A percentile compares a stretch with the other conserved stretches of the same genome.
Evolutionary conservation across 2,113 vertebrate genomes (phyloP).

Genomic region (Xiphophorus couchianus): DNA sequence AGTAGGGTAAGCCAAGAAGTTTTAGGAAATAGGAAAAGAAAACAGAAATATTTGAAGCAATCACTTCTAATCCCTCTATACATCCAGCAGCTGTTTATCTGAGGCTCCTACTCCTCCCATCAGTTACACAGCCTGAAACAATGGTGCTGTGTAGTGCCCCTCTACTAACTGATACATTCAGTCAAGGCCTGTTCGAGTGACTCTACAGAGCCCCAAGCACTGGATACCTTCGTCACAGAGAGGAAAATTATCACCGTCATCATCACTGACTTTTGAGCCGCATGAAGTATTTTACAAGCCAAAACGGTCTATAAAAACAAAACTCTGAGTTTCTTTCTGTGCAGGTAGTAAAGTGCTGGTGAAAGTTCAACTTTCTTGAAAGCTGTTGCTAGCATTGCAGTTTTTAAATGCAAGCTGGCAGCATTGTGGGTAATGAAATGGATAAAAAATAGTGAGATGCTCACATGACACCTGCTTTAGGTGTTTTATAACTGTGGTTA

Average conservation of each 20-base stretch:
- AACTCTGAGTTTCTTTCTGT: neutral
- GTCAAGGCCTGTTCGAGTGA: conserved; percentile 14
- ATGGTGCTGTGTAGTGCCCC: conserved; percentile 59
- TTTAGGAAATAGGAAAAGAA: neutral
- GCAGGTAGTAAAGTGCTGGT: conserved; percentile 36
- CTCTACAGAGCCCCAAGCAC: conserved; percentile 1
- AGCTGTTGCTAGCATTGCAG: conserved; percentile 43
- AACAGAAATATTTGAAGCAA: conserved; percentile 17
- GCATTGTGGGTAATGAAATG: conserved; percentile 21
- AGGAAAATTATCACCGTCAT: neutral
- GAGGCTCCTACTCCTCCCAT: conserved; percentile 57
- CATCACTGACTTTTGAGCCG: conserved; percentile 61
- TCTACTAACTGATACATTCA: conserved; percentile 28
- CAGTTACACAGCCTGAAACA: conserved; percentile 56
- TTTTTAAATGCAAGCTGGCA: conserved; percentile 44
- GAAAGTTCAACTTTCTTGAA: conserved; percentile 43
- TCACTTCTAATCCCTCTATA: conserved; percentile 40
- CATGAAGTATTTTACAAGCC: conserved; percentile 58
- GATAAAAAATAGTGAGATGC: conserved; percentile 6
- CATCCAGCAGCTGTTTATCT: conserved; percentile 60
- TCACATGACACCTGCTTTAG: conserved; percentile 56
- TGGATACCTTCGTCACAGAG: neutral
- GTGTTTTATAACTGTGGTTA: conserved; percentile 35
- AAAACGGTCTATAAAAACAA: conserved; percentile 3
- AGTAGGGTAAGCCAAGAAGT: neutral